Percentiles rank a stretch among this genome's conserved stretches.
Evolutionary conservation across 2,888 invertebrate species (phyloP).

Genomic region (Cryptocephalus moraei): DNA sequence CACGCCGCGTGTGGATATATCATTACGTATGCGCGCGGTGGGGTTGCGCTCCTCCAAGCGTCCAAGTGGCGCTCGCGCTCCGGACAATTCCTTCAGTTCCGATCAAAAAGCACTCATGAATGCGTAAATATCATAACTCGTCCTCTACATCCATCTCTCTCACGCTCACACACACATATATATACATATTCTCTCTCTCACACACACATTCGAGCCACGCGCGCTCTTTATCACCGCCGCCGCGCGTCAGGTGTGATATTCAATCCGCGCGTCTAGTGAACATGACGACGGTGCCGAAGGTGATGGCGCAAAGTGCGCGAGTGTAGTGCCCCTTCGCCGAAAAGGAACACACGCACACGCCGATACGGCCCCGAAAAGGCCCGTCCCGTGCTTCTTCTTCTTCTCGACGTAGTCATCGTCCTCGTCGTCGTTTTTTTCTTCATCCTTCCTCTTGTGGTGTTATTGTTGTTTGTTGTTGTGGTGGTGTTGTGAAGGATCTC

Average conservation of each 20-base stretch:
- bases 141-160: too few species aligned
- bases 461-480: conserved; percentile 14
- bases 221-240: too few species aligned
- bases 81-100: conserved; percentile 38
- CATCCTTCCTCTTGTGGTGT: conserved; percentile 6
- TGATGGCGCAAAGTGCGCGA: conserved; percentile 16
- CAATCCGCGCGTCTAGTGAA: too few species aligned
- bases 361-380: too few species aligned
- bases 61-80: conserved; percentile 31
- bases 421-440: neutral
- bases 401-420: too few species aligned
- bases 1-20: conserved; percentile 29
- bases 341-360: too few species aligned
- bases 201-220: too few species aligned
- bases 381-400: too few species aligned
- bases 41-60: conserved; percentile 30
- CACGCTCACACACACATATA: too few species aligned
- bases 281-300: conserved; percentile 1
- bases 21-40: conserved; percentile 34
- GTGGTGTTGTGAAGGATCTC: neutral
- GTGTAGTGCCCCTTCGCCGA: conserved; percentile 9
- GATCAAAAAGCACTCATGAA: conserved; percentile 41
- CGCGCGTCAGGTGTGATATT: too few species aligned
- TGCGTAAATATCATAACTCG: conserved; percentile 10
- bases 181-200: too few species aligned